Evolutionary conservation across 2,113 vertebrate species (phyloP), one percentile per base, ranked within the genome.

Genomic region (Nothobranchius furzeri): DNA sequence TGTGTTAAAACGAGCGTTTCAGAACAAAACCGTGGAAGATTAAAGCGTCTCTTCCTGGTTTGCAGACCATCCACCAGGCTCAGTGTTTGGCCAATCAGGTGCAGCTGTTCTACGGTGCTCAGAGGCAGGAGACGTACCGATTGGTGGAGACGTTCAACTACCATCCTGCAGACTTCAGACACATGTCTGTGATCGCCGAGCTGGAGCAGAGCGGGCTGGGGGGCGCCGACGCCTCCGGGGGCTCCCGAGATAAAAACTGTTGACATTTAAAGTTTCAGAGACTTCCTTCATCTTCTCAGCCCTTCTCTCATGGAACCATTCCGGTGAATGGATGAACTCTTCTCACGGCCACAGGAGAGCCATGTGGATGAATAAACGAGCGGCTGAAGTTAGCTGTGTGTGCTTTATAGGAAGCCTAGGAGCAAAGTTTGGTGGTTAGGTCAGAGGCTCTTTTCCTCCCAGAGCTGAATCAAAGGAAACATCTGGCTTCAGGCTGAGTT

Each of bases 41-140:
- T 7, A 45, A 20, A 30, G 7, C 15, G 24, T 45, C 56, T 15
- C 9, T 45, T 25, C 25, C 8, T 52, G 36, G 12, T 49, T 53
- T 9, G 35, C 93, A 99, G 98, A 94, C 86, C 7, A 93, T 96
- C 52, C 94, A 92, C 0, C 95, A 96, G 85, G 96, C 96, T 2
- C 96, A 97, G 91, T 99, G 97, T 78, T 88, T 99, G 67, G 97
- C 96, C 45, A 99, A 91, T 89, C 96, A 99, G 88, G 95, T 96
- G 78, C 96, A 98, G 85, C 93, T 99, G 11, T 99, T 99, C 92
- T 99, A 98, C 25, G 94, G 93, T 5, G 91, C 95, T 0, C 92
- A 95, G 69, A 86, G 88, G 68, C 87, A 91, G 0, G 90, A 95
- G 86, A 95, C 91, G 52, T 96, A 90, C 0, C 77, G 64, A 3